Evolutionary conservation across 1,140 invertebrate species (phyloP).

Genomic region (Bombus superbus): DNA sequence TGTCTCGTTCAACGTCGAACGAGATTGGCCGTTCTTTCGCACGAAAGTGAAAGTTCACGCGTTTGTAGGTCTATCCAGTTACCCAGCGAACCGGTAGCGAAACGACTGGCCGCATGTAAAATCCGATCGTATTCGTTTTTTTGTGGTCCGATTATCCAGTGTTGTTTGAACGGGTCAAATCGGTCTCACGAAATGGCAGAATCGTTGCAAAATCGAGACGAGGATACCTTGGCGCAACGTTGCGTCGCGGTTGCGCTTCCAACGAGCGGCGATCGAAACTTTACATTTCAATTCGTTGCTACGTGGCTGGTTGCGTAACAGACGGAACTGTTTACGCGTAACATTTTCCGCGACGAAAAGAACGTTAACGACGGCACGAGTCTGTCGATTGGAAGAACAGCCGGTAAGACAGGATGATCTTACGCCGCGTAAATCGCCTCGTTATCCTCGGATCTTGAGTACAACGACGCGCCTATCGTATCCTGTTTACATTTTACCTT

Average conservation of each 20-base stretch:
- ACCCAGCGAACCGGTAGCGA: constrained; percentile 7
- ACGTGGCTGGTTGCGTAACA: neutral
- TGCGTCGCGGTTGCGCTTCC: neutral
- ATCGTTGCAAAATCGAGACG: neutral
- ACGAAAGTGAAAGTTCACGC: constrained; percentile 57
- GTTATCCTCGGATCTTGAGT: neutral
- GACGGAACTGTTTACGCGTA: neutral
- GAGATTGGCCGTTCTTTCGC: neutral
- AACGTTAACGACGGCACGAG: neutral
- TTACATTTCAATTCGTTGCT: neutral
- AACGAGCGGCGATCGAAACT: neutral
- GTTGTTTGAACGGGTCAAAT: neutral
- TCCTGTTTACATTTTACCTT: neutral
- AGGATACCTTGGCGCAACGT: neutral
- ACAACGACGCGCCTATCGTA: neutral
- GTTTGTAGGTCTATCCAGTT: neutral
- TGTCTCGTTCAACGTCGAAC: neutral
- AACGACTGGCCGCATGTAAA: constrained; percentile 25
- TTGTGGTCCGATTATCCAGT: constrained; percentile 11
- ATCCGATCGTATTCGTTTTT: constrained; percentile 7
- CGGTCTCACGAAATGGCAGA: constrained; percentile 2
- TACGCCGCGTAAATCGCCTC: neutral
- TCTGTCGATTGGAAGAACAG: neutral
- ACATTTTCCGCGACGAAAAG: neutral
- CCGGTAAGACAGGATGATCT: neutral